Evolutionary conservation across 2,113 vertebrate species (phyloP), one percentile per base, ranked within the genome.

Genomic region (Potamarius usumacintae): DNA sequence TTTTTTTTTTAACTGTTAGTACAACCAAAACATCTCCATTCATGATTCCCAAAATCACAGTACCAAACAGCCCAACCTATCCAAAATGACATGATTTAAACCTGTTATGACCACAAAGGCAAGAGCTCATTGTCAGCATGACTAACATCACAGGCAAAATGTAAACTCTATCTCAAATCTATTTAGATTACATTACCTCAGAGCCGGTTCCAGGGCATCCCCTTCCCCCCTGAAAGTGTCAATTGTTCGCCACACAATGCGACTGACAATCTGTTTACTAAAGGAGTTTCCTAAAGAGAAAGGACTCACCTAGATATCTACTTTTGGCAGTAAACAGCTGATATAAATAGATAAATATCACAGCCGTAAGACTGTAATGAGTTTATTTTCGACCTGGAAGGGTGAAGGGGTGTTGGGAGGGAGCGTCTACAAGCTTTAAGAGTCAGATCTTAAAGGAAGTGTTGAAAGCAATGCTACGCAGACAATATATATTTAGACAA

Each of bases 201-300:
- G 79, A 80, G 42, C n/a, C 78, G 7, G 34, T 83, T 83, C 80
- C 67, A 88, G 22, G 48, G 79, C 79, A 86, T 22, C 84, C 62
- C 84, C 48, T 63, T 81, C 88, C 84, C 83, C 52, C 79, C 50
- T 25, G 58, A 85, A 85, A 89, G 88, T 88, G 86, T 86, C 86
- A 65, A 89, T 88, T 89, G 88, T 90, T 89, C 88, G 10, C 71
- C 86, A 82, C 84, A 90, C 90, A 90, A 90, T 88, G 84, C 80
- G 30, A 86, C 81, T n/a, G 86, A 57, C 63, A 34, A 87, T 84
- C 84, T 89, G 88, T 90, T 90, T 89, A 90, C 65, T 60, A 34
- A 83, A 58, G 50, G 12, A 58, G 86, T 80, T 90, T 86, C 90
- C 80, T 86, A 88, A 85, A 88, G 84, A 53, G 80, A 89, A 86